Conservation (phyloP, 2,113 vertebrate genomes). For the Lanius collurio region DNA sequence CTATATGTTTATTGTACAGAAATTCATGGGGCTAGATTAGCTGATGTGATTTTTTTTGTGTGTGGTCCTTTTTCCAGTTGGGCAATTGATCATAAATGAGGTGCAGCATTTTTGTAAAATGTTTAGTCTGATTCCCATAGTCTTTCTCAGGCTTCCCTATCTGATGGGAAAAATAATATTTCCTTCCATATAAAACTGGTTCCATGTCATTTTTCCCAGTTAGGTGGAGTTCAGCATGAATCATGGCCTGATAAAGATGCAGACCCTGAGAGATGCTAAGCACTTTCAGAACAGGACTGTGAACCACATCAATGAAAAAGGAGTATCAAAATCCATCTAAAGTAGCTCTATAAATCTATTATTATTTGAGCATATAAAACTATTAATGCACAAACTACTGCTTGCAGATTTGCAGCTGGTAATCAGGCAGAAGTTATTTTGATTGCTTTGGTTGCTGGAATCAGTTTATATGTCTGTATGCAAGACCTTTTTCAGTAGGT, state of each 20-base stretch:
- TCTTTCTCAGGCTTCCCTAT: background rate
- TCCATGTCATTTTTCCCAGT: background rate
- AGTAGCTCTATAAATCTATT: background rate
- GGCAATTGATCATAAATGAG: background rate
- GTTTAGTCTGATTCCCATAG: background rate
- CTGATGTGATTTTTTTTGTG: too few relatives aligned
- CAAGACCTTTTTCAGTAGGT: background rate
- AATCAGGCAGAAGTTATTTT: background rate
- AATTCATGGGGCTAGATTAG: background rate
- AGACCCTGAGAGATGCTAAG: background rate
- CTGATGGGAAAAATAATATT: background rate
- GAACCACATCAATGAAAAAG: background rate
- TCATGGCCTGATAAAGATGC: background rate
- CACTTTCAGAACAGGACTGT: background rate
- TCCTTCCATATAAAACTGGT: background rate
- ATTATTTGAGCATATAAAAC: background rate
- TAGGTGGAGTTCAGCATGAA: background rate
- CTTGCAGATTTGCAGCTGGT: background rate
- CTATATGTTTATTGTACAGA: background rate
- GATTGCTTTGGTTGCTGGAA: background rate
- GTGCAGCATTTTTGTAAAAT: background rate
- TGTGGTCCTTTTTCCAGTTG: background rate
- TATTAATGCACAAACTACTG: background rate
- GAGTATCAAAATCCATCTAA: background rate
- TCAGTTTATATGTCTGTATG: background rate